Evolutionary conservation across 1,140 invertebrate species (phyloP), one percentile per base, ranked within the genome.

Genomic region (Batillaria attramentaria): DNA sequence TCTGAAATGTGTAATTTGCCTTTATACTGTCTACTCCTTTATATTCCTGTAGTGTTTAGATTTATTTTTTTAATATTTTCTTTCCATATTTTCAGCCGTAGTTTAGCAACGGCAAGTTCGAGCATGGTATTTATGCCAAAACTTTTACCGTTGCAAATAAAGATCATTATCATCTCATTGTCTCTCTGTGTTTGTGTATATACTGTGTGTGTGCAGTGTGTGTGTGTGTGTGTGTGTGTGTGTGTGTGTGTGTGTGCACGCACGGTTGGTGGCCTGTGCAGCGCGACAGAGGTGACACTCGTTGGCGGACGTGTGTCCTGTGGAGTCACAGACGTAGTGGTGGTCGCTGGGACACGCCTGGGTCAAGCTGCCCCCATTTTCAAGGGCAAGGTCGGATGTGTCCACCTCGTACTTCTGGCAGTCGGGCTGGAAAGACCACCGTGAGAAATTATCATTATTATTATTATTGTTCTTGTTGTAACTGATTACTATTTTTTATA

Each of bases 201-300:
- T n/a, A n/a, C n/a, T n/a, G n/a, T n/a, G n/a, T n/a, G n/a, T n/a
- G n/a, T n/a, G n/a, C n/a, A n/a, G 57, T n/a, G 57, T 62, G 57
- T 62, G 57, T 62, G 57, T 62, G 57, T 62, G 57, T 62, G 57
- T n/a, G 57, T 62, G 57, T 62, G 57, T 62, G 1, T 24, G 57
- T 60, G 57, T 24, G 57, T 60, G 57, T 5, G 57, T 60, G 57
- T 24, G 57, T 60, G 57, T 24, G 57, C 24, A 24, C 57, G 6
- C 5, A n/a, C n/a, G n/a, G n/a, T n/a, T n/a, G n/a, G n/a, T n/a
- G n/a, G n/a, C n/a, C n/a, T n/a, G n/a, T n/a, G n/a, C n/a, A n/a
- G n/a, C n/a, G 39, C 60, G 66, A 60, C 77, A 78, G 20, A 78
- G 62, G 46, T 78, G 66, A 46, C 77, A 78, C 69, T 78, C 77